Conservation (phyloP, 2,888 invertebrate species). For the Sclerodermus sp. region DNA sequence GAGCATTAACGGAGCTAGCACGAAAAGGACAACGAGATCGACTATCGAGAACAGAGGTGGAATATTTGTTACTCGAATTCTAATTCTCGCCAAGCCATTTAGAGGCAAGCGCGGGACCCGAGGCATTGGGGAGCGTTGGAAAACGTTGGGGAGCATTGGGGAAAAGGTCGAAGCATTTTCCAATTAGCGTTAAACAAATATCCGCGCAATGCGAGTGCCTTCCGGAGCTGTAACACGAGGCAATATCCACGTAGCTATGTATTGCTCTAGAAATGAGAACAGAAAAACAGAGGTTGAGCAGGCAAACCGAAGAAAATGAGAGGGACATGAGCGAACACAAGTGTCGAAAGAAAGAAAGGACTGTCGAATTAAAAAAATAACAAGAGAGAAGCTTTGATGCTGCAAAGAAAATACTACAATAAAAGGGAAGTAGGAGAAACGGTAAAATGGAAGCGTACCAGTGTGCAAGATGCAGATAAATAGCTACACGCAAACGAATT, state of each 20-base stretch:
- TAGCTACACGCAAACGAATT: neutral
- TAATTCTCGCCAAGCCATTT: slow-evolving; percentile 20
- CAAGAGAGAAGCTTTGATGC: neutral
- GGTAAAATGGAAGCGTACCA: too few species aligned
- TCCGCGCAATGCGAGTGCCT: slow-evolving; percentile 30
- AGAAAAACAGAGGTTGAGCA: neutral
- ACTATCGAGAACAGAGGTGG: neutral
- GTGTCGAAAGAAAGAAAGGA: neutral
- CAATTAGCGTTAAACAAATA: slow-evolving; percentile 54
- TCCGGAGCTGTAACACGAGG: slow-evolving; percentile 30
- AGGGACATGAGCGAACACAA: neutral
- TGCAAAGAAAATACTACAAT: slow-evolving; percentile 7
- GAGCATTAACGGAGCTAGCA: slow-evolving; percentile 1
- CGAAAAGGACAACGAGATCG: too few species aligned
- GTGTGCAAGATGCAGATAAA: neutral
- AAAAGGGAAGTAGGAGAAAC: neutral
- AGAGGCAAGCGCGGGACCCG: too few species aligned
- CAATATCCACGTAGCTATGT: slow-evolving; percentile 39
- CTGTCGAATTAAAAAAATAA: neutral
- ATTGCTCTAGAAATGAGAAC: slow-evolving; percentile 8
- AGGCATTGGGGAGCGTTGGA: slow-evolving; percentile 9
- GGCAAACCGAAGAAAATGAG: neutral
- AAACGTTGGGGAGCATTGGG: slow-evolving; percentile 13
- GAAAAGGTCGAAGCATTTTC: slow-evolving; percentile 43
- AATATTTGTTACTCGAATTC: slow-evolving; percentile 25